These are phyloP conservation scores for Sylvia borin DNA, from an alignment of 2,797 vertebrate species.

Conservation along the genomic window DNA sequence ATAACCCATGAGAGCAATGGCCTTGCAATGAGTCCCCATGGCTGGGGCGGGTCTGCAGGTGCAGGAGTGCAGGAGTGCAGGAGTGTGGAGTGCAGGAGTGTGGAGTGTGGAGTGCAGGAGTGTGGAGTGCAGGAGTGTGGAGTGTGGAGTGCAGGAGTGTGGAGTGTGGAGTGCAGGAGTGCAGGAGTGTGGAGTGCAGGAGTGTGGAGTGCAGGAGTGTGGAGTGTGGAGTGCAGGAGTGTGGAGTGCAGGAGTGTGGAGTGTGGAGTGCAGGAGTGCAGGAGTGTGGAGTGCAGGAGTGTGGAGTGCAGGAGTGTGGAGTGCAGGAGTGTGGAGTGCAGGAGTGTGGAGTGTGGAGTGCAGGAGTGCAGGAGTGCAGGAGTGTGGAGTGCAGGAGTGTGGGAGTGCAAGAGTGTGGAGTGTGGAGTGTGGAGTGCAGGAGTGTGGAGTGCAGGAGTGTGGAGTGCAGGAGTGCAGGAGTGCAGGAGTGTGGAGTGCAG, in stretches of 20 bases:
- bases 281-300: too few relatives aligned
- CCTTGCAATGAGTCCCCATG: accelerated
- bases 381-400: too few relatives aligned
- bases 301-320: background rate
- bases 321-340: too few relatives aligned
- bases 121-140: background rate
- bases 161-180: too few relatives aligned
- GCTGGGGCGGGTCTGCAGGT: background rate
- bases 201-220: too few relatives aligned
- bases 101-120: too few relatives aligned
- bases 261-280: too few relatives aligned
- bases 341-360: background rate
- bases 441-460: background rate
- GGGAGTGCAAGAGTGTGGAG: background rate
- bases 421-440: background rate
- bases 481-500: background rate
- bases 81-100: too few relatives aligned
- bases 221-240: too few relatives aligned
- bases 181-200: background rate
- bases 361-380: background rate
- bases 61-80: background rate
- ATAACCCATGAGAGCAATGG: background rate
- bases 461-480: background rate
- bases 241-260: background rate
- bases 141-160: too few relatives aligned